Conservation (phyloP, 2,797 vertebrate species). For the Lacerta agilis region DNA sequence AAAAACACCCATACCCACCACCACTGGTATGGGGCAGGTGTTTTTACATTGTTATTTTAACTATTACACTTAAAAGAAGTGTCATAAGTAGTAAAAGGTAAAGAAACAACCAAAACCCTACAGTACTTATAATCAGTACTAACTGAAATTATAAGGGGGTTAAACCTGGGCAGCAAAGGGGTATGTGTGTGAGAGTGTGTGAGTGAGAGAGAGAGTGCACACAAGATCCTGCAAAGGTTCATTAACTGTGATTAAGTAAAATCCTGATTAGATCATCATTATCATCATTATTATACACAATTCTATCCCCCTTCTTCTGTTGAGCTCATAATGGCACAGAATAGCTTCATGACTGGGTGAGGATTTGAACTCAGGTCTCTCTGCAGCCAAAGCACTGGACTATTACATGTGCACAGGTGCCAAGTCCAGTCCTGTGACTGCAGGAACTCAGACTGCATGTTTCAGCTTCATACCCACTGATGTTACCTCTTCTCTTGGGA, state of each 20-base stretch:
- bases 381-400: neutral
- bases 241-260: neutral
- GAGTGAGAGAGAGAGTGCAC: rapidly evolving
- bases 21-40: too few species aligned
- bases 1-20: too few species aligned
- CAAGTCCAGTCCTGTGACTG: neutral
- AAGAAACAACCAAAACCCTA: neutral
- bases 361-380: neutral
- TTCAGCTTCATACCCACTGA: neutral
- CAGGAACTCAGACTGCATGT: neutral
- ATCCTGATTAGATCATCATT: neutral
- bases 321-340: neutral
- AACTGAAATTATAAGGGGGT: too few species aligned
- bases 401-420: neutral
- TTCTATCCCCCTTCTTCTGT: neutral
- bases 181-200: too few species aligned
- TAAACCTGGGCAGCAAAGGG: too few species aligned
- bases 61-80: neutral
- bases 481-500: neutral
- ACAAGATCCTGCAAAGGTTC: neutral
- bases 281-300: neutral
- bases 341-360: neutral
- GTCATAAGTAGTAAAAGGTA: neutral
- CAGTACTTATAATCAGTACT: too few species aligned
- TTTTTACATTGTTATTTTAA: neutral